phyloP scores from a whole-genome alignment of 2,888 invertebrate species.

The Subacronicta megacephala region DNA sequence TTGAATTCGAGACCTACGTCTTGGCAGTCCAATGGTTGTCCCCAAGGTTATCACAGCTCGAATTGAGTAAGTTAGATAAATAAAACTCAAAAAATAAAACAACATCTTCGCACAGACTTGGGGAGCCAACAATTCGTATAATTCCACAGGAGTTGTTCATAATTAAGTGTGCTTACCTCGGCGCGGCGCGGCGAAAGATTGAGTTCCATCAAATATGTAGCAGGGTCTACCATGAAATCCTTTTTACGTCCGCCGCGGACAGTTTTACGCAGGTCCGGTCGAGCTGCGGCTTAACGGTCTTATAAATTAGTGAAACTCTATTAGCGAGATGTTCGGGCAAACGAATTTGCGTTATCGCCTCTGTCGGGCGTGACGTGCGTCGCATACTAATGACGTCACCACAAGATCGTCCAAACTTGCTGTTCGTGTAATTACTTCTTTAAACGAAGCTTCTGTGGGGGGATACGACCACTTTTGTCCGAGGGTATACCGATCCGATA shows the following conservation, averaged over 20 bases:
- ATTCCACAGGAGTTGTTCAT: conserved; percentile 74
- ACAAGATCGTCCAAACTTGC: conserved; percentile 78
- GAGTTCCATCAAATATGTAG: conserved; percentile 83
- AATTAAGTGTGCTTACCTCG: conserved; percentile 79
- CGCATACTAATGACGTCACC: conserved; percentile 83
- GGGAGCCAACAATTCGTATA: conserved; percentile 71
- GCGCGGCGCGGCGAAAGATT: conserved; percentile 74
- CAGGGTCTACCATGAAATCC: conserved; percentile 84
- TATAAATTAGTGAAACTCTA: conserved; percentile 90
- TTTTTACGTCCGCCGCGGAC: conserved; percentile 84
- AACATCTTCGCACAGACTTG: conserved; percentile 56
- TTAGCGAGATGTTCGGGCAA: conserved; percentile 88
- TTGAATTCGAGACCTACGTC: too few species aligned
- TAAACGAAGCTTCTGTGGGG: conserved; percentile 82
- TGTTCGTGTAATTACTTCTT: conserved; percentile 87
- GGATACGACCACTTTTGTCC: conserved; percentile 79
- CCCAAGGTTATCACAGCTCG: too few species aligned
- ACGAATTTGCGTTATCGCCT: conserved; percentile 90
- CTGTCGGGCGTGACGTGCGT: conserved; percentile 76
- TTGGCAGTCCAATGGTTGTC: too few species aligned
- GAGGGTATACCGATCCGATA: conserved; percentile 75
- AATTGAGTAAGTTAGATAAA: conserved; percentile 48
- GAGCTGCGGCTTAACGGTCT: conserved; percentile 82
- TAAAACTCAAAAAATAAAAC: conserved; percentile 56
- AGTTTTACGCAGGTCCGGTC: conserved; percentile 79